These are phyloP conservation scores for Bucco capensis DNA, from an alignment of 2,113 vertebrate genomes.

Conservation along the genomic window DNA sequence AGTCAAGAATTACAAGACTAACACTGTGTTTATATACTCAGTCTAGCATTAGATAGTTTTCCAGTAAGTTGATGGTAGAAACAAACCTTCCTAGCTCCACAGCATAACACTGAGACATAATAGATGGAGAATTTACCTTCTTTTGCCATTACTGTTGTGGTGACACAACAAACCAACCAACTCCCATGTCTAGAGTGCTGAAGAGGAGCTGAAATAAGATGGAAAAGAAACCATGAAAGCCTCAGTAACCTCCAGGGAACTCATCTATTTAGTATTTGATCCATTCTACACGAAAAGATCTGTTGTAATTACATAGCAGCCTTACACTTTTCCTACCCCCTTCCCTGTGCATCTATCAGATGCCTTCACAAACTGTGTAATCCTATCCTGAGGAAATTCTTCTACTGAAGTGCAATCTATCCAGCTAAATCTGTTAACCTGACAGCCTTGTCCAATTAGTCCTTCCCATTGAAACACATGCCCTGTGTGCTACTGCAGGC, in stretches of 20 bases:
- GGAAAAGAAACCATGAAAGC: not conserved
- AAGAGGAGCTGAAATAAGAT: not conserved
- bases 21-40: not conserved
- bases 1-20: not conserved
- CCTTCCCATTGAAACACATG: not conserved
- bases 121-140: not conserved
- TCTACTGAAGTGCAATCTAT: conserved; percentile 4
- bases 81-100: not conserved
- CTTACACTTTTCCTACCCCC: not conserved
- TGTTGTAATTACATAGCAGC: not conserved
- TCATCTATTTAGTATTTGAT: not conserved
- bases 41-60: not conserved
- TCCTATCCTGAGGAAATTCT: not conserved
- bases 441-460: conserved; percentile 45
- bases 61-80: not conserved
- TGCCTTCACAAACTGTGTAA: not conserved
- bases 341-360: not conserved
- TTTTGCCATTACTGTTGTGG: not conserved
- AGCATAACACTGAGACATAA: not conserved
- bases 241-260: not conserved
- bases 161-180: not conserved
- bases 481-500: not conserved
- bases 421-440: conserved; percentile 27
- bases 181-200: not conserved
- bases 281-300: not conserved